These are phyloP conservation scores for Dermatemys mawii DNA, from an alignment of 2,113 vertebrate genomes.

Conservation along the genomic window DNA sequence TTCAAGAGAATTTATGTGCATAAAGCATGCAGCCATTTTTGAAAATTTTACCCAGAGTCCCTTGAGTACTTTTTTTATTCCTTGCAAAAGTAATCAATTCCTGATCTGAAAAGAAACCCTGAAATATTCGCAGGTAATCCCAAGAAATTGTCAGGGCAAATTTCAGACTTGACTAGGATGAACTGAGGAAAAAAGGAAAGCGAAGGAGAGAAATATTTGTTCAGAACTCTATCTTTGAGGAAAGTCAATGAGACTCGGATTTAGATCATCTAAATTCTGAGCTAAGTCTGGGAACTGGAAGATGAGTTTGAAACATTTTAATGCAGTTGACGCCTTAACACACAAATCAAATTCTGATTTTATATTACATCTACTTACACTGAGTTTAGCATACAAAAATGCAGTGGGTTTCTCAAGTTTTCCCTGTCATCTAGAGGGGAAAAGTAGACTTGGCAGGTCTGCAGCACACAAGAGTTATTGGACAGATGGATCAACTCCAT, in stretches of 20 bases:
- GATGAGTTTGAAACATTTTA: not conserved
- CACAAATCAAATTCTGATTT: not conserved
- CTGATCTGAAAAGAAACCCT: not conserved
- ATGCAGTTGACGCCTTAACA: not conserved
- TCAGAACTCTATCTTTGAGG: not conserved
- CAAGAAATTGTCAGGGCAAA: not conserved
- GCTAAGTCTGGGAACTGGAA: not conserved
- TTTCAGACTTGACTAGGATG: not conserved
- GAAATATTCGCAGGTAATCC: not conserved
- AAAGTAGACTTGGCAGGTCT: not conserved
- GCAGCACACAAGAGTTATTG: not conserved
- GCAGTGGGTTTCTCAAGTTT: not conserved
- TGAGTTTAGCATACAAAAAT: not conserved
- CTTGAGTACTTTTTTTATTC: not conserved
- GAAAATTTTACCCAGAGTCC: not conserved
- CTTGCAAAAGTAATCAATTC: not conserved
- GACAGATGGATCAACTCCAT: not conserved
- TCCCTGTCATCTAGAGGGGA: not conserved
- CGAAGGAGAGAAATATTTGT: not conserved
- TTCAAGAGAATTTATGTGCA: not conserved
- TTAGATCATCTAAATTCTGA: not conserved
- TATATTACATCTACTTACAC: not conserved
- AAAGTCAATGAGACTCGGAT: not conserved
- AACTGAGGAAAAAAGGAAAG: not conserved
- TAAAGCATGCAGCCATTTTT: not conserved